Percentiles rank a stretch among this genome's conserved stretches.
phyloP scores from a whole-genome alignment of 2,888 invertebrate species.

The Cyaniris semiargus region DNA sequence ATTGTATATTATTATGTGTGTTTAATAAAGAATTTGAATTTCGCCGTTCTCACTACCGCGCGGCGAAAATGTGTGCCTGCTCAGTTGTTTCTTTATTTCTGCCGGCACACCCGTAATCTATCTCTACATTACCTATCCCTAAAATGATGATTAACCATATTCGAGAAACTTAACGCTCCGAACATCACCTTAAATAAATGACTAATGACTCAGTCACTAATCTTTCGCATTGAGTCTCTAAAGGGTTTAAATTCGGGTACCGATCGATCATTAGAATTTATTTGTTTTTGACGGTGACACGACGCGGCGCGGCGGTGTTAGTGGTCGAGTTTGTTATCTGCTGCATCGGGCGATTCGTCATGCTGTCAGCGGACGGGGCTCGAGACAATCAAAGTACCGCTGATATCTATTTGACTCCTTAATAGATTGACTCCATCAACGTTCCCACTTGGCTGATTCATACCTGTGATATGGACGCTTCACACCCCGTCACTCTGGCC shows the following conservation, averaged over 20 bases:
- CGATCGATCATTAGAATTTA: conserved; percentile 79
- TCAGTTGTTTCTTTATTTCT: not conserved
- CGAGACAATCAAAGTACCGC: conserved; percentile 76
- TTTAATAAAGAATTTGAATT: no score
- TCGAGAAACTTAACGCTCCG: not conserved
- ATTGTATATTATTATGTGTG: no score
- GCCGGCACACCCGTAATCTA: not conserved
- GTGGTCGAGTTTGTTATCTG: conserved; percentile 56
- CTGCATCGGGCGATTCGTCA: conserved; percentile 76
- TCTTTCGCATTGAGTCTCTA: conserved; percentile 59
- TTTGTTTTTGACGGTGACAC: conserved; percentile 77
- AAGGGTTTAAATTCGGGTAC: conserved; percentile 67
- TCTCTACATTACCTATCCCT: not conserved
- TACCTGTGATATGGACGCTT: not conserved
- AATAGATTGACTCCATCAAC: conserved; percentile 33
- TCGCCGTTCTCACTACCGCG: no score
- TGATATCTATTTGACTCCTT: conserved; percentile 65
- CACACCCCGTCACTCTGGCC: not conserved
- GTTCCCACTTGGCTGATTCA: not conserved
- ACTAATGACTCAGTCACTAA: conserved; percentile 10
- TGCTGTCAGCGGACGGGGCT: conserved; percentile 74
- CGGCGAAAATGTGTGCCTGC: no score
- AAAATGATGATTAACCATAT: not conserved
- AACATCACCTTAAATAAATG: not conserved
- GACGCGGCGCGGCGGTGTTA: conserved; percentile 57